These are phyloP conservation scores for Drosophila mojavensis DNA, from an alignment of 1,140 invertebrate genomes.

Conservation along the genomic window DNA sequence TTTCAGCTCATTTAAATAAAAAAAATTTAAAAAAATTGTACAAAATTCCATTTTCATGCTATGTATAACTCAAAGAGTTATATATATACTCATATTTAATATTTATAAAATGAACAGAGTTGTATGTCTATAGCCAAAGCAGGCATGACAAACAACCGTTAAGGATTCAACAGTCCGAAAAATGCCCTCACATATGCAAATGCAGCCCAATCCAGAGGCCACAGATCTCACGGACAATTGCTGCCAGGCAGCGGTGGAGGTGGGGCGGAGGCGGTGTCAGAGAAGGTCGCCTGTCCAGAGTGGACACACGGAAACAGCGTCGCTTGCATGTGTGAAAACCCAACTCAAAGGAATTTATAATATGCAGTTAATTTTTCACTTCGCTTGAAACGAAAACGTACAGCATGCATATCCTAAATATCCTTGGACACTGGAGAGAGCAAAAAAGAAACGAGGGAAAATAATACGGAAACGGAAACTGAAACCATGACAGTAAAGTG, in stretches of 20 bases:
- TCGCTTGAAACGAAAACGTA: conserved; percentile 43
- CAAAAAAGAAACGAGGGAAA: conserved; percentile 1
- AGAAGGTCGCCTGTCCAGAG: too few species aligned
- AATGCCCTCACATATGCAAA: conserved; percentile 51
- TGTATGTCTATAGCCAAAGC: too few species aligned
- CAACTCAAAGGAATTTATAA: conserved; percentile 80
- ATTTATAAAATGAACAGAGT: too few species aligned
- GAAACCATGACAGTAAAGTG: conserved; percentile 55
- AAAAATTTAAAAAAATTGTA: too few species aligned
- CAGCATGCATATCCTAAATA: conserved; percentile 44
- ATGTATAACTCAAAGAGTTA: too few species aligned
- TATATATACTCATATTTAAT: too few species aligned
- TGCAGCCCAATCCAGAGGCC: conserved; percentile 59
- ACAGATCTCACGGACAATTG: conserved; percentile 67
- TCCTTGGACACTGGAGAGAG: conserved; percentile 1
- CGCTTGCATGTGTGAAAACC: conserved; percentile 45
- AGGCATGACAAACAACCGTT: too few species aligned
- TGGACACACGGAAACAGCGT: conserved; percentile 2
- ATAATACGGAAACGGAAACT: conserved; percentile 33
- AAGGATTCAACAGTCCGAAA: too few species aligned
- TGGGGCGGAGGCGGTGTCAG: not conserved
- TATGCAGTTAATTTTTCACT: conserved; percentile 79
- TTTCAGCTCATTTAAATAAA: too few species aligned
- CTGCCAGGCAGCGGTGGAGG: not conserved
- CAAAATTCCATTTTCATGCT: too few species aligned